A percentile compares a stretch with the other conserved stretches of the same genome.
Evolutionary conservation across 2,888 invertebrate genomes (phyloP).

Genomic region (Ryuthela nishihirai): DNA sequence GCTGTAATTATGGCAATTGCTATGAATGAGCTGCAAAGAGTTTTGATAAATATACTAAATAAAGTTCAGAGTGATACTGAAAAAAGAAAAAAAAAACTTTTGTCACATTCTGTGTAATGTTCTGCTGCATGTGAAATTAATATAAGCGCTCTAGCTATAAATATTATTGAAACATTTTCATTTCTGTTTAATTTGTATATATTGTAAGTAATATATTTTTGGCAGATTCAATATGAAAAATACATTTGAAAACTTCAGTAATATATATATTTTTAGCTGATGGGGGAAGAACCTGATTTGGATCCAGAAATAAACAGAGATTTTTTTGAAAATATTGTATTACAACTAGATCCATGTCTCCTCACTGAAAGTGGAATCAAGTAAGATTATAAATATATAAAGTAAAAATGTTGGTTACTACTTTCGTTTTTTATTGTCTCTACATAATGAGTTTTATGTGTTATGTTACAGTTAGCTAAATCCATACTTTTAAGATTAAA

Average conservation of each 20-base stretch:
- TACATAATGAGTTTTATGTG: too few species aligned
- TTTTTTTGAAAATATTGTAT: slow-evolving; percentile 91
- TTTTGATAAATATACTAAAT: neutral
- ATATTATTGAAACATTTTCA: neutral
- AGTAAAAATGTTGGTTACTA: too few species aligned
- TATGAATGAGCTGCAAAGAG: neutral
- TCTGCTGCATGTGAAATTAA: too few species aligned
- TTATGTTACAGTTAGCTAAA: too few species aligned
- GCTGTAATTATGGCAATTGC: neutral
- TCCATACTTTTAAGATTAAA: too few species aligned
- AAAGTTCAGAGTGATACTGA: neutral
- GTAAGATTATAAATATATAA: slow-evolving; percentile 55
- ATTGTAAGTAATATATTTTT: neutral
- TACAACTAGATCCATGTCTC: slow-evolving; percentile 83
- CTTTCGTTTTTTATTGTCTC: too few species aligned
- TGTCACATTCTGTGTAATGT: too few species aligned
- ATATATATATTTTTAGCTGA: slow-evolving; percentile 56
- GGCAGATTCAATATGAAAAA: too few species aligned
- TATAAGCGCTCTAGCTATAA: neutral
- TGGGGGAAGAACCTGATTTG: slow-evolving; percentile 94
- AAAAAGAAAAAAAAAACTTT: neutral
- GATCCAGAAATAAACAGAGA: slow-evolving; percentile 93
- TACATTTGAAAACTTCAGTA: too few species aligned
- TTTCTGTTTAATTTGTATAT: neutral
- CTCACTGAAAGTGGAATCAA: slow-evolving; percentile 94